These are phyloP conservation scores for Neria commutata DNA, from an alignment of 2,888 invertebrate genomes.

Conservation along the genomic window DNA sequence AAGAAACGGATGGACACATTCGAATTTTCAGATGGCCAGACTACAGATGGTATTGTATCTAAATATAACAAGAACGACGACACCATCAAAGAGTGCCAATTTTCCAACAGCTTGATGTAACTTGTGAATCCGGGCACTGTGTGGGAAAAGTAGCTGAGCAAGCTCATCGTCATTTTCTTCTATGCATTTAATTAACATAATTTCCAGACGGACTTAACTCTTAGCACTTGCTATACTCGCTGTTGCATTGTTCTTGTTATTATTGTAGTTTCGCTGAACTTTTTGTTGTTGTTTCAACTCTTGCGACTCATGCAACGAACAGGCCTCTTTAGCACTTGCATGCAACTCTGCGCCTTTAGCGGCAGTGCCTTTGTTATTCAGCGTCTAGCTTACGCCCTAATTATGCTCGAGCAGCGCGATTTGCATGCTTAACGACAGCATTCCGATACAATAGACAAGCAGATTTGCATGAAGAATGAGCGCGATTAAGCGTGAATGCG, in stretches of 20 bases:
- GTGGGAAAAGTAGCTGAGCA: no score
- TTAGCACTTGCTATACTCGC: background rate
- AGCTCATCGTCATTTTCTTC: no score
- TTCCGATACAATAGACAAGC: no score
- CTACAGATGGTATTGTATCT: no score
- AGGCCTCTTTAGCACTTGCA: background rate
- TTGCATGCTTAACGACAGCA: background rate
- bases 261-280: no score
- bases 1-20: no score
- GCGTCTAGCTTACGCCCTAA: background rate
- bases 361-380: background rate
- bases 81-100: no score
- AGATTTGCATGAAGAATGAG: background rate
- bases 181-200: background rate
- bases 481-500: background rate
- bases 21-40: no score
- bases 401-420: background rate
- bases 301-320: background rate
- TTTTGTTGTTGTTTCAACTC: background rate
- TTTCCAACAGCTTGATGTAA: no score
- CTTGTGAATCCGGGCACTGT: no score
- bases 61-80: no score
- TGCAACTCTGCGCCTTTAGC: no score
- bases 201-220: background rate
- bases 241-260: background rate